Percentiles rank a stretch among this genome's conserved stretches.
phyloP scores from a whole-genome alignment of 1,140 invertebrate genomes.

The Holcopasites calliopsidis region DNA sequence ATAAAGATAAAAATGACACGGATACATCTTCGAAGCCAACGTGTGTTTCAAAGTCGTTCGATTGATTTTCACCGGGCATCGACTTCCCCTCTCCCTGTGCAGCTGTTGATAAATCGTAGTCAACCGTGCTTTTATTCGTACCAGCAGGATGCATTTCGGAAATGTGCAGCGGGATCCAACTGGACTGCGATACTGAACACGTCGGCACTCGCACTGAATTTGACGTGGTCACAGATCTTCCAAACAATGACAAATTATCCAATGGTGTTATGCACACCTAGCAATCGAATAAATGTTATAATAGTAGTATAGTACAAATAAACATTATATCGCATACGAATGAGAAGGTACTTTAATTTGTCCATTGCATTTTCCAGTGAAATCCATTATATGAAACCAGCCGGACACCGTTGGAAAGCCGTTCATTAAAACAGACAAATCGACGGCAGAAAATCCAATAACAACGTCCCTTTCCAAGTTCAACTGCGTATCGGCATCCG shows the following conservation, averaged over 20 bases:
- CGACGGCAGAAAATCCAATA: constrained; percentile 82
- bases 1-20: constrained; percentile 73
- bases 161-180: constrained; percentile 39
- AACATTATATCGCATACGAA: constrained; percentile 49
- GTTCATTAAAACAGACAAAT: constrained; percentile 80
- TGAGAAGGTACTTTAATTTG: constrained; percentile 80
- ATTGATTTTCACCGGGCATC: constrained; percentile 10
- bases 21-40: constrained; percentile 68
- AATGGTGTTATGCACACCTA: constrained; percentile 79
- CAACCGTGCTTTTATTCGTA: background rate
- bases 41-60: constrained; percentile 39
- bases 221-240: constrained; percentile 38
- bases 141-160: constrained; percentile 20
- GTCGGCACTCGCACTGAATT: constrained; percentile 32
- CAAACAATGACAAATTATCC: constrained; percentile 73
- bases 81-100: constrained; percentile 11
- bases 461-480: constrained; percentile 75
- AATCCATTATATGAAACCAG: constrained; percentile 84
- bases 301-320: background rate
- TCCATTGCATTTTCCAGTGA: constrained; percentile 82
- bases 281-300: constrained; percentile 16
- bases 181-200: constrained; percentile 42
- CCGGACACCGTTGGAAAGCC: constrained; percentile 81
- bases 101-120: constrained; percentile 10
- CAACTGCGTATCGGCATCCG: constrained; percentile 76